A percentile compares a stretch with the other conserved stretches of the same genome.
phyloP scores from a whole-genome alignment of 2,113 vertebrate genomes.

The Dicrurus megarhynchus region DNA sequence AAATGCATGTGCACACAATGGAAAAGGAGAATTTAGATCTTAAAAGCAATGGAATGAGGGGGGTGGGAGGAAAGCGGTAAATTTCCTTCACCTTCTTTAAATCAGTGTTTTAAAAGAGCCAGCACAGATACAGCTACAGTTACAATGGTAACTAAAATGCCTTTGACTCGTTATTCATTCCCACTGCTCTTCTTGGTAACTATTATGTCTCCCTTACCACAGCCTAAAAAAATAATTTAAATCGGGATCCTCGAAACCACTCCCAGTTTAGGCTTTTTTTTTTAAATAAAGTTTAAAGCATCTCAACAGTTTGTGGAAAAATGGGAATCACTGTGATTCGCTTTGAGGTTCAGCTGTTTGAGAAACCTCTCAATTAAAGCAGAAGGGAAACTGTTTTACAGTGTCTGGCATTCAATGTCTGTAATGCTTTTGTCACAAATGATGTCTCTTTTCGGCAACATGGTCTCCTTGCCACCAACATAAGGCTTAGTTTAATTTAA shows the following conservation, averaged over 20 bases:
- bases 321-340: slow-evolving; percentile 12
- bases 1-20: slow-evolving; percentile 42
- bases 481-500: slow-evolving; percentile 54
- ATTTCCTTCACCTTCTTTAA: background rate
- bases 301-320: slow-evolving; percentile 1
- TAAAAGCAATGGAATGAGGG: background rate
- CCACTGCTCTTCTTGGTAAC: background rate
- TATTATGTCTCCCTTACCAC: background rate
- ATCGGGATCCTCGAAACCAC: background rate
- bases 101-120: background rate
- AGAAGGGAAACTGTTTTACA: slow-evolving; percentile 35
- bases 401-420: background rate
- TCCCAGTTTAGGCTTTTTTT: background rate
- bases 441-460: slow-evolving; percentile 53
- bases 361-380: slow-evolving; percentile 57
- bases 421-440: slow-evolving; percentile 40
- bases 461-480: slow-evolving; percentile 54
- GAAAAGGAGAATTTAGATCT: background rate
- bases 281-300: background rate
- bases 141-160: background rate
- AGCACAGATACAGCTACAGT: background rate
- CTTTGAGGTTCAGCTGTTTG: slow-evolving; percentile 18
- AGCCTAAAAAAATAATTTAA: background rate
- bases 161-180: background rate
- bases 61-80: background rate